These are phyloP conservation scores for Gila robusta DNA, from an alignment of 2,797 vertebrate species.

Conservation along the genomic window DNA sequence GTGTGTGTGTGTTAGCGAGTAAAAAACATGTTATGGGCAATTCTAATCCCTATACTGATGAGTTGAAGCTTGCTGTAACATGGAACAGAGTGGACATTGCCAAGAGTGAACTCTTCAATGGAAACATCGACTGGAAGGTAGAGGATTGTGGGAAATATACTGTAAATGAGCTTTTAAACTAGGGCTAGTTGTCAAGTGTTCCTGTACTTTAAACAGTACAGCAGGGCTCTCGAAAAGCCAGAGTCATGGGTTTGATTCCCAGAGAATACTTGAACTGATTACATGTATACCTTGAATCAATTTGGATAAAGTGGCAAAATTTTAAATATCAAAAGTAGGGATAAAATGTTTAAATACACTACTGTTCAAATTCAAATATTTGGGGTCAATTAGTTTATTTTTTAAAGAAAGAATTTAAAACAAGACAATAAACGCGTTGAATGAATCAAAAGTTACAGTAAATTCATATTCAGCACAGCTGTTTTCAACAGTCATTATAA, in stretches of 20 bases:
- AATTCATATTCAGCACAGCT: not conserved
- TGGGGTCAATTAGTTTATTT: not conserved
- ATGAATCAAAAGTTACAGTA: not conserved
- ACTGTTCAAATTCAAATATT: not conserved
- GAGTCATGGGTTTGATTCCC: not conserved
- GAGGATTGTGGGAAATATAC: conserved; percentile 28
- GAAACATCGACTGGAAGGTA: conserved; percentile 87
- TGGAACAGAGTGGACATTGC: conserved; percentile 95
- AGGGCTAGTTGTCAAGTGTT: not conserved
- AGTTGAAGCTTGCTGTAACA: conserved; percentile 88
- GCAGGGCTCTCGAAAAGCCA: not conserved
- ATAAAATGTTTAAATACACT: not conserved
- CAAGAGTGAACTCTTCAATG: conserved; percentile 90
- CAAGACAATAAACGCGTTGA: not conserved
- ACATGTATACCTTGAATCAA: not conserved
- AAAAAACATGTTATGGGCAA: conserved; percentile 72
- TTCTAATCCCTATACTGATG: conserved; percentile 82
- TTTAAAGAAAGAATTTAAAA: not conserved
- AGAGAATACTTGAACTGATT: not conserved
- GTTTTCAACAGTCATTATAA: not conserved
- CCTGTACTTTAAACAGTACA: not conserved
- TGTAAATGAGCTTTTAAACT: not conserved
- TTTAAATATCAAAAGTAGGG: not conserved
- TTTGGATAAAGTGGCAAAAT: not conserved
- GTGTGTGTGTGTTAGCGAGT: conserved; percentile 79